phyloP scores from a whole-genome alignment of 2,113 vertebrate species.

The Gadus chalcogrammus region DNA sequence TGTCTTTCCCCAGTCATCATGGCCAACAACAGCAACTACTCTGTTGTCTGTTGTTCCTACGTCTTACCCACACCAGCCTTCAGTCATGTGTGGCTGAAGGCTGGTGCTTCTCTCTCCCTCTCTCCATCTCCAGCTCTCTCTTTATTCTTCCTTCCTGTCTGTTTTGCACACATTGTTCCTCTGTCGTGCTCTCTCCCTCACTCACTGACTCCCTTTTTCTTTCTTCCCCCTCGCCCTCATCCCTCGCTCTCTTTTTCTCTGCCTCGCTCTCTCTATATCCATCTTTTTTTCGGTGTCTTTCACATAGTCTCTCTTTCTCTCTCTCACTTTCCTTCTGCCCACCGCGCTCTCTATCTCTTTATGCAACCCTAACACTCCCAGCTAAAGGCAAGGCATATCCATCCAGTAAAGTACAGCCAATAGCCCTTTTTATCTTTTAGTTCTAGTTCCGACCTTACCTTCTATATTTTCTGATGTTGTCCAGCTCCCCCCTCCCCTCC shows the following conservation, averaged over 20 bases:
- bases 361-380: slow-evolving; percentile 7
- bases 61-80: too few species aligned
- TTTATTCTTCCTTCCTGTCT: too few species aligned
- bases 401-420: not conserved
- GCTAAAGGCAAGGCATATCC: slow-evolving; percentile 40
- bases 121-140: slow-evolving; percentile 18
- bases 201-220: too few species aligned
- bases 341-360: slow-evolving; percentile 1
- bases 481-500: not conserved
- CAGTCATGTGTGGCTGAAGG: slow-evolving; percentile 55
- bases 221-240: too few species aligned
- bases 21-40: too few species aligned
- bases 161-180: too few species aligned
- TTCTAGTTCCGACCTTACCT: not conserved
- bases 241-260: too few species aligned
- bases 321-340: slow-evolving; percentile 8
- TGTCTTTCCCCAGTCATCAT: too few species aligned
- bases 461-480: not conserved
- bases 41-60: too few species aligned
- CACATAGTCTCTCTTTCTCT: slow-evolving; percentile 13
- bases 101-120: slow-evolving; percentile 37
- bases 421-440: not conserved
- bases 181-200: slow-evolving; percentile 6
- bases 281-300: too few species aligned
- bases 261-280: too few species aligned